Conservation (phyloP, 2,113 vertebrate genomes). For the Hypanus sabinus region DNA sequence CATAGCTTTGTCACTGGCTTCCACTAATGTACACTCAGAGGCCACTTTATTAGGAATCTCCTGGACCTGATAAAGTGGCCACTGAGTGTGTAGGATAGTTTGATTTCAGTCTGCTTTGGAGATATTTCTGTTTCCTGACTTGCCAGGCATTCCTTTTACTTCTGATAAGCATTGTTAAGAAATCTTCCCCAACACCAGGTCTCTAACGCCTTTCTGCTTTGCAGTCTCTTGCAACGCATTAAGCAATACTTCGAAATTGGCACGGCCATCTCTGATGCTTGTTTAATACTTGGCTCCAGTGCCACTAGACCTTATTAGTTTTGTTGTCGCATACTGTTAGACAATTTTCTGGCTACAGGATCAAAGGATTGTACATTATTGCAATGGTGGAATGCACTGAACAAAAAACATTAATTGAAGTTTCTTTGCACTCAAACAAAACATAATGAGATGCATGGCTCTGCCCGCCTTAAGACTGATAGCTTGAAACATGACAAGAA, state of each 20-base stretch:
- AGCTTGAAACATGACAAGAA: neutral
- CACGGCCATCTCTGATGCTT: neutral
- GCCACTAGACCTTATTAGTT: neutral
- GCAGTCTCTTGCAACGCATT: neutral
- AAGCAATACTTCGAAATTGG: neutral
- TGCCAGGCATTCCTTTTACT: neutral
- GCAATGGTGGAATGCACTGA: neutral
- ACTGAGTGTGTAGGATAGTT: too few relatives aligned
- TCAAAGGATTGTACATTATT: neutral
- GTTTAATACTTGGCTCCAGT: neutral
- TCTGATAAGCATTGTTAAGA: neutral
- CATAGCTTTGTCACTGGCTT: neutral
- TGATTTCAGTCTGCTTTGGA: neutral
- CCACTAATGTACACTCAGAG: neutral
- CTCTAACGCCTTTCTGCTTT: neutral
- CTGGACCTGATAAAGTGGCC: too few relatives aligned
- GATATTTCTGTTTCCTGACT: neutral
- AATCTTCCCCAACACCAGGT: neutral
- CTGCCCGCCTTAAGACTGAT: neutral
- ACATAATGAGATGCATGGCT: neutral
- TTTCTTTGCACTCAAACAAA: neutral
- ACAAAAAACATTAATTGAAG: neutral
- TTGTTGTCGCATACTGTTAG: neutral
- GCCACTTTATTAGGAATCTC: too few relatives aligned
- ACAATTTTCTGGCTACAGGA: constrained; percentile 10